Conservation (phyloP, 2,888 invertebrate species). For the Sceliomorpha sp. region DNA sequence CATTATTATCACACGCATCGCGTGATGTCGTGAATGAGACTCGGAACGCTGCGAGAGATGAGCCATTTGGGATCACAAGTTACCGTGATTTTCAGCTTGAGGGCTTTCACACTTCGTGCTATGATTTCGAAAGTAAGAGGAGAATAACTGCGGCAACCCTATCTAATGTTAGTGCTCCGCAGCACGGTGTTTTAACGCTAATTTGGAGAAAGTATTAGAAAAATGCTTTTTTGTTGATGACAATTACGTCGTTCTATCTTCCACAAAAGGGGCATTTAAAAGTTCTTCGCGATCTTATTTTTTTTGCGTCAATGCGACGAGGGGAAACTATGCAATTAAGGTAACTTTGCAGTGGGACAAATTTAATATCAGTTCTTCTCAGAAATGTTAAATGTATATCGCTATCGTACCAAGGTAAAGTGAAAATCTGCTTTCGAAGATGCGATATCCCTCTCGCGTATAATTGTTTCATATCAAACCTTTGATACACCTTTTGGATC, state of each 20-base stretch:
- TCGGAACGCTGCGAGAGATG: slow-evolving; percentile 18
- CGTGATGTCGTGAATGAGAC: slow-evolving; percentile 28
- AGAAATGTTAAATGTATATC: not conserved
- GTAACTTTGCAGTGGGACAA: no score
- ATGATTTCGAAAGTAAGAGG: slow-evolving; percentile 68
- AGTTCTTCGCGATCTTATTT: no score
- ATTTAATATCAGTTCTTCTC: no score
- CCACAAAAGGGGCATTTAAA: no score
- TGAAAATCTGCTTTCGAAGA: no score
- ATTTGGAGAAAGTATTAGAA: slow-evolving; percentile 66
- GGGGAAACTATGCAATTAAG: no score
- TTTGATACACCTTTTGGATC: no score
- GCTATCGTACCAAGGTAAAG: not conserved
- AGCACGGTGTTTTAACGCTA: slow-evolving; percentile 60
- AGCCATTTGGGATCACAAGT: slow-evolving; percentile 38
- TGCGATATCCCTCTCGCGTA: no score
- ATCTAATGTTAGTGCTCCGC: slow-evolving; percentile 60
- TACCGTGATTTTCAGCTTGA: slow-evolving; percentile 47
- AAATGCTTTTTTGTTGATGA: slow-evolving; percentile 6
- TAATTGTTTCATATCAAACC: not conserved
- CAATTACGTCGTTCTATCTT: no score
- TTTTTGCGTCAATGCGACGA: no score
- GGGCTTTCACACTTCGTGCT: slow-evolving; percentile 54
- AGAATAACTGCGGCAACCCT: slow-evolving; percentile 58
- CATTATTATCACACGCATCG: slow-evolving; percentile 34